Base-by-base conservation (phyloP, 2,888 invertebrate species). In the Cheilosia vernalis region DNA sequence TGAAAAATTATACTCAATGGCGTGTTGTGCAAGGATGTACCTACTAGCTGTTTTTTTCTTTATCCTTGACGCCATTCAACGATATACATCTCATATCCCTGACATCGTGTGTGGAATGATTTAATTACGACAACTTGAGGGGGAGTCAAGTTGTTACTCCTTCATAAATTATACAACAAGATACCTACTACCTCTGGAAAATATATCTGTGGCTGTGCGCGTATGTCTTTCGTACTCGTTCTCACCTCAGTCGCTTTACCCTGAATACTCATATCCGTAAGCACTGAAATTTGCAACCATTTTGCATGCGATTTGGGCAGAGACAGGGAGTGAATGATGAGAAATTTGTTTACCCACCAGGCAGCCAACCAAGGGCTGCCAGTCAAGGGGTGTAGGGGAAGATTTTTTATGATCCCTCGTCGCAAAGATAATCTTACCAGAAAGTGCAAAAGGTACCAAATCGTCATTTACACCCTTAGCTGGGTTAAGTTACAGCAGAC, bases 51-150 rank as follows among this genome's bases (percentile, higher is more conserved):
- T 56, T 42, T 55, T 40, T 56, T 58, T 5, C 30, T 21, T 37
- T 60, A 40, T 53, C 72, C 79, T 72, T 72, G 72, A 47, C 37
- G 51, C 47, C 40, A 53, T 27, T 51, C 53, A 53, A 19, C n/a
- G 30, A 30, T 33, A 47, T 21, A 27, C 10, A 40, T 70, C 47
- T 56, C 15, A 47, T 47, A 51, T 40, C 42, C 53, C 49, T 51
- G 58, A 42, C 58, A 79, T 79, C 58, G 64, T 66, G 51, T 72
- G 58, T 63, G 58, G 58, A 79, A 79, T 79, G 79, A 79, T 79
- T 79, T 79, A 79, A 79, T 79, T 79, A 79, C 69, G 78, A 70
- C 55, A 70, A 70, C 69, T 70, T 79, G 51, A 64, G 53, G 56
- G 72, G 56, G 64, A 72, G 66, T 51, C 79, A 79, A 79, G 79